Evolutionary conservation across 2,888 invertebrate genomes (phyloP).

Genomic region (Neria commutata): DNA sequence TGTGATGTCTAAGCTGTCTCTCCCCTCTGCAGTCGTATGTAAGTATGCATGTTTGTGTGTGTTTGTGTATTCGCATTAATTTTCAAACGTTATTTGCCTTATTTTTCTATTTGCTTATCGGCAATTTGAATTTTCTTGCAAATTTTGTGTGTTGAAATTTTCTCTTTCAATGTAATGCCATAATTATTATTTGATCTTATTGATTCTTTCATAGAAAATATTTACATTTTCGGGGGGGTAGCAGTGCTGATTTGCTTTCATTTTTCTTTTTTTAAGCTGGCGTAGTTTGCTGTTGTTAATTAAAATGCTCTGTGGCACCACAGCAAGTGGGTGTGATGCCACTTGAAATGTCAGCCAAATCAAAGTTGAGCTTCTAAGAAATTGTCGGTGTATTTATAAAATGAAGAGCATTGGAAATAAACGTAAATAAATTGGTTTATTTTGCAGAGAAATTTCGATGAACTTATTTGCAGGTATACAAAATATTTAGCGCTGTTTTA

Average conservation of each 20-base stretch:
- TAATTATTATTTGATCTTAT: conserved; percentile 6
- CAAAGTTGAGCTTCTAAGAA: too few species aligned
- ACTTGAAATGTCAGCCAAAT: too few species aligned
- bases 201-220: conserved; percentile 2
- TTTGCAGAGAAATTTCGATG: too few species aligned
- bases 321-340: too few species aligned
- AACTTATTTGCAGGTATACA: too few species aligned
- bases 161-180: background rate
- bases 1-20: background rate
- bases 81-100: conserved; percentile 7
- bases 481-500: too few species aligned
- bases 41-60: background rate
- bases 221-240: background rate
- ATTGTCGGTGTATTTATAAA: too few species aligned
- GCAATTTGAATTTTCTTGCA: conserved; percentile 4
- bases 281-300: background rate
- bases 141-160: background rate
- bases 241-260: background rate
- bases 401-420: too few species aligned
- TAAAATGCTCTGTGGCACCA: too few species aligned
- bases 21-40: background rate
- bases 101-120: conserved; percentile 11
- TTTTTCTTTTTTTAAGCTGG: too few species aligned
- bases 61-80: background rate
- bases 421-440: too few species aligned